Conservation (phyloP, 2,888 invertebrate species). For the Agriopis aurantiaria region DNA sequence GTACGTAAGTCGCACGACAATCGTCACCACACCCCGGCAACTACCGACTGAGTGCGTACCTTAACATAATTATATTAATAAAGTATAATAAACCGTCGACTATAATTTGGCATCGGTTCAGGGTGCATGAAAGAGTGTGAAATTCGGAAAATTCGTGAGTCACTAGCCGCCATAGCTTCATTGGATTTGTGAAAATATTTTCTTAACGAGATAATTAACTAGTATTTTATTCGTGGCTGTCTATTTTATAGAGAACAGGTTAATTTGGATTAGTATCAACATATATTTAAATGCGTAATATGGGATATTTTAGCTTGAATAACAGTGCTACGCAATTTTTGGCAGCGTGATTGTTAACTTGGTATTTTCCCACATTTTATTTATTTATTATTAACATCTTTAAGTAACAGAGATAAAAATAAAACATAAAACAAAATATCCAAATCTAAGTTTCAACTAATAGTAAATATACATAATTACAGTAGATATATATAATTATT, state of each 20-base stretch:
- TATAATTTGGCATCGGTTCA: constrained; percentile 58
- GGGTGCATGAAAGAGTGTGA: constrained; percentile 54
- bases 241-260: not conserved
- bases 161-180: constrained; percentile 38
- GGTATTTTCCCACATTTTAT: too few relatives aligned
- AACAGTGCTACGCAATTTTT: too few relatives aligned
- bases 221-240: not conserved
- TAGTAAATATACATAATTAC: too few relatives aligned
- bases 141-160: constrained; percentile 53
- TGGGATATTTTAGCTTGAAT: too few relatives aligned
- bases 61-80: constrained; percentile 57
- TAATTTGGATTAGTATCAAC: not conserved
- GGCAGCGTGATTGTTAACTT: too few relatives aligned
- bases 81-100: constrained; percentile 55
- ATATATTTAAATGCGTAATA: too few relatives aligned
- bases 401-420: too few relatives aligned
- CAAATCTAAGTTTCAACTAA: too few relatives aligned
- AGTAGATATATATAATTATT: too few relatives aligned
- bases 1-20: constrained; percentile 20
- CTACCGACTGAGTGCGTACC: constrained; percentile 44
- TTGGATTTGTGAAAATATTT: constrained; percentile 11
- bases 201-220: constrained; percentile 24
- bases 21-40: constrained; percentile 30
- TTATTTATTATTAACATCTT: too few relatives aligned
- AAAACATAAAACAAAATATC: too few relatives aligned